Evolutionary conservation across 2,888 invertebrate species (phyloP).

Genomic region (Macrophya annulata): DNA sequence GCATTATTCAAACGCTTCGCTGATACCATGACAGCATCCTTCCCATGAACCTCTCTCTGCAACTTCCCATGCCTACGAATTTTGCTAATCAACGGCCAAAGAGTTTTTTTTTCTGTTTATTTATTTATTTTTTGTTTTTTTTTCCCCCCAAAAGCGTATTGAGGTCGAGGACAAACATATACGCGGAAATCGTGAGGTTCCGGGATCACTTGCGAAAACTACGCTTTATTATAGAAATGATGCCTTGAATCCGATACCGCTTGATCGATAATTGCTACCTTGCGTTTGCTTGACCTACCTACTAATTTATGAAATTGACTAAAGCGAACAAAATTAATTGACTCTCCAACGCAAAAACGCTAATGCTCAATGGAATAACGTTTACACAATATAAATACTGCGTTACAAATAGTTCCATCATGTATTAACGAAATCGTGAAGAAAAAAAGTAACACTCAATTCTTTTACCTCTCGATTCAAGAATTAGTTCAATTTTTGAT

Average conservation of each 20-base stretch:
- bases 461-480: not conserved
- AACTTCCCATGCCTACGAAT: constrained; percentile 1
- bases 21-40: constrained; percentile 27
- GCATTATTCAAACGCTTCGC: constrained; percentile 24
- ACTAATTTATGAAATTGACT: constrained; percentile 26
- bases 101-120: not conserved
- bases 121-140: not conserved
- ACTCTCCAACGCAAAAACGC: constrained; percentile 2
- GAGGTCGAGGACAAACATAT: constrained; percentile 14
- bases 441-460: not conserved
- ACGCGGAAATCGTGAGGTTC: constrained; percentile 37
- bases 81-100: not conserved
- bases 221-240: not conserved
- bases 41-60: constrained; percentile 15
- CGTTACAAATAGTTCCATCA: not conserved
- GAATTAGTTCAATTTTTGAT: not conserved
- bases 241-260: constrained; percentile 31
- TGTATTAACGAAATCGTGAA: too few relatives aligned
- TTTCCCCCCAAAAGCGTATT: not conserved
- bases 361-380: constrained; percentile 12
- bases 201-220: constrained; percentile 8
- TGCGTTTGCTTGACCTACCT: constrained; percentile 19
- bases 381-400: constrained; percentile 10
- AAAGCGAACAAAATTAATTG: constrained; percentile 5
- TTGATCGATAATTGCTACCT: constrained; percentile 28